phyloP scores from a whole-genome alignment of 2,797 vertebrate genomes.

The Hydrophis major region DNA sequence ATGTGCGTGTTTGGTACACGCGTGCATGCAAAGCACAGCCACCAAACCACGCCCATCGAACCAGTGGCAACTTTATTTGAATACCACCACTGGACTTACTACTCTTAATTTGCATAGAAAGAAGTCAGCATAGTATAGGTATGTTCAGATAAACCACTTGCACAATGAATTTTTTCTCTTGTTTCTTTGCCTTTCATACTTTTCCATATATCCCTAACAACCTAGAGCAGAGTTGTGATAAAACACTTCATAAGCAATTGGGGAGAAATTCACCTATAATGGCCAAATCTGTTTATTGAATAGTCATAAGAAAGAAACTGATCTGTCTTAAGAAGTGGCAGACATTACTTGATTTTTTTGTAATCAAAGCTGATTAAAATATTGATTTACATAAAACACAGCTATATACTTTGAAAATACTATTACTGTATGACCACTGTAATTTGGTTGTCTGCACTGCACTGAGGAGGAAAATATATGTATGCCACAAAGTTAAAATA shows the following conservation, averaged over 20 bases:
- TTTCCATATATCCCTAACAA: background rate
- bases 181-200: background rate
- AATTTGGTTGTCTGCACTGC: background rate
- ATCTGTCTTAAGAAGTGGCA: background rate
- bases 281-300: background rate
- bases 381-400: background rate
- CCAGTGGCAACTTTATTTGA: too few species aligned
- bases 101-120: background rate
- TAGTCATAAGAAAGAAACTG: background rate
- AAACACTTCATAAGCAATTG: background rate
- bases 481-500: slow-evolving; percentile 11
- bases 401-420: background rate
- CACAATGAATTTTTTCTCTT: background rate
- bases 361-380: background rate
- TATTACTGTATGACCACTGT: background rate
- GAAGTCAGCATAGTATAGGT: background rate
- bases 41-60: too few species aligned
- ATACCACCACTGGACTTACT: background rate
- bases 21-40: too few species aligned
- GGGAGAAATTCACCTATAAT: background rate
- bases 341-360: background rate
- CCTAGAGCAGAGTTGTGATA: background rate
- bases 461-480: background rate
- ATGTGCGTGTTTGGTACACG: too few species aligned
- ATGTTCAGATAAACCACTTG: background rate